phyloP scores from a whole-genome alignment of 2,888 invertebrate genomes.

The Beris morrisii region DNA sequence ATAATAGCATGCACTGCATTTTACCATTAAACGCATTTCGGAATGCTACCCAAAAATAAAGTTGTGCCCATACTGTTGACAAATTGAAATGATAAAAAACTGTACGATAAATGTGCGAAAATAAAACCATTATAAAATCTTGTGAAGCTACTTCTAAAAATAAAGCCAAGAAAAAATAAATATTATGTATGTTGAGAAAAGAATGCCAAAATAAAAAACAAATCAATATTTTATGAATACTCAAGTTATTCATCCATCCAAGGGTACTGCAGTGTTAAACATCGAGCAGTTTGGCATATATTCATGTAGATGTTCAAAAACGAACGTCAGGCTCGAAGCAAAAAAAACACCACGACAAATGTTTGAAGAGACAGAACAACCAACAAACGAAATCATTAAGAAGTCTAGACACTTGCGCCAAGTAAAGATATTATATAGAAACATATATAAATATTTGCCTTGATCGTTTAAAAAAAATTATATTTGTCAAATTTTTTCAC shows the following conservation, averaged over 20 bases:
- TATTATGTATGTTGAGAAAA: no score
- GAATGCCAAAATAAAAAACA: constrained; percentile 24
- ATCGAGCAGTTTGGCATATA: constrained; percentile 10
- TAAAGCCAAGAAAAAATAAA: no score
- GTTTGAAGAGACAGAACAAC: constrained; percentile 16
- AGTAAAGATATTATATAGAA: constrained; percentile 19
- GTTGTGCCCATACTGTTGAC: no score
- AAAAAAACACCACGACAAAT: constrained; percentile 14
- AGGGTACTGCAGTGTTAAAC: constrained; percentile 5
- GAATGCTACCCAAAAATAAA: no score
- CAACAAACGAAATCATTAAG: constrained; percentile 29
- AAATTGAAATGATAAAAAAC: no score
- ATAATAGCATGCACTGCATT: no score
- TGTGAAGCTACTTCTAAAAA: no score
- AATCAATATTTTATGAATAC: constrained; percentile 31
- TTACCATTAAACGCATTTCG: no score
- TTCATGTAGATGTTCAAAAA: background rate
- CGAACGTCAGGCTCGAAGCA: background rate
- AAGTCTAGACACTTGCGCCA: constrained; percentile 39
- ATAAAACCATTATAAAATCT: no score
- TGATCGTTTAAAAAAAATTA: constrained; percentile 2
- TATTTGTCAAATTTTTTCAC: constrained; percentile 22
- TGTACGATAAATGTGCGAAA: no score
- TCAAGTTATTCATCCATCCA: constrained; percentile 1
- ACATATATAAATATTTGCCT: constrained; percentile 1